Base-by-base conservation (phyloP, 2,888 invertebrate species). In the Conus canariensis region DNA sequence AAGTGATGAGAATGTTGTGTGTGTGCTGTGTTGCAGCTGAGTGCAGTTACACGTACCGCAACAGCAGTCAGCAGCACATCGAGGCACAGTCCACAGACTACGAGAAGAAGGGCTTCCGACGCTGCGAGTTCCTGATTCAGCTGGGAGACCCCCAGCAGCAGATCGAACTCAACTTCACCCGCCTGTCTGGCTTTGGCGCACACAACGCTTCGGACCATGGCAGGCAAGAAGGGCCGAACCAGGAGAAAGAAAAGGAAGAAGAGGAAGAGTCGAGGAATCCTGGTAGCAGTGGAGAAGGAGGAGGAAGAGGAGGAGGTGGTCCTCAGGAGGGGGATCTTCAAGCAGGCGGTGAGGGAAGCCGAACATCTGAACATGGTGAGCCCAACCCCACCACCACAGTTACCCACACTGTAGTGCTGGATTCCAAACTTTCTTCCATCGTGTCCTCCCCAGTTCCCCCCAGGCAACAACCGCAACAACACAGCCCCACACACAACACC, bases 81-180 rank as follows among this genome's bases (percentile, higher is more conserved):
- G 91, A 92, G 77, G 92, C 91, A 30, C 60, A 90, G 58, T 92
- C 92, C 58, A 58, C 82, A 10, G 82, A 87, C 56, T 91, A 90
- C 85, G 91, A 92, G 90, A 87, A 90, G 19, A 88, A 64, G 14
- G 91, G 91, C 25, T 91, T 83, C 89, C 83, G 82, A 16, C 90
- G 88, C 74, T 91, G 91, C 88, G 91, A 91, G 89, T 92, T 90
- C 90, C 67, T 90, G 87, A 91, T 92, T 30, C 90, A 88, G 85
- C 88, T 91, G 70, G 87, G 90, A 1, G 87, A 89, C 22, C 88
- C 45, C 8, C 86, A 89, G 83, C 90, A 88, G 60, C 74, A 88
- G 67, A 90, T 92, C 56, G 85, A 89, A 89, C 90, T 92, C 90
- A 92, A 92, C 91, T 92, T 92, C 89, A 92, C 92, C 58, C 90